Percentiles rank a stretch among this genome's conserved stretches.
phyloP scores from a whole-genome alignment of 2,113 vertebrate genomes.

The Oenanthe melanoleuca region DNA sequence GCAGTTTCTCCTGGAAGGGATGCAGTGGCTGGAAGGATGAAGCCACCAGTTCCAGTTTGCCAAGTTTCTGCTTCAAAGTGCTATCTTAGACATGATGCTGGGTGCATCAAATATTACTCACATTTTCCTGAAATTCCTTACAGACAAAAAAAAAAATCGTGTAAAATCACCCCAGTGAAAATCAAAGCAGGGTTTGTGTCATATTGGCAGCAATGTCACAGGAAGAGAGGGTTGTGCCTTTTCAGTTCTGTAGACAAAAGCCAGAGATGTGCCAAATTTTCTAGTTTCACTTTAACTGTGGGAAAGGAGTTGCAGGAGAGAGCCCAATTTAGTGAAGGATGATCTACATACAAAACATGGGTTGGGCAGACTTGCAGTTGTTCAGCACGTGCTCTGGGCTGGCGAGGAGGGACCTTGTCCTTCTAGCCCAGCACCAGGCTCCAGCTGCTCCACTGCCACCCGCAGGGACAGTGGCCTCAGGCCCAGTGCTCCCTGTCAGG shows the following conservation, averaged over 20 bases:
- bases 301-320: not conserved
- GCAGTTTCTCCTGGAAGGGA: not conserved
- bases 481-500: not conserved
- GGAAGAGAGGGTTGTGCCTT: not conserved
- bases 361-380: accelerated
- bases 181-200: not conserved
- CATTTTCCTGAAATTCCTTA: not conserved
- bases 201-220: not conserved
- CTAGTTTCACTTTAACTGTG: not conserved
- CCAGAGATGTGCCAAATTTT: not conserved
- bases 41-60: not conserved
- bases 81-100: not conserved
- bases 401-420: accelerated
- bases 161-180: not conserved
- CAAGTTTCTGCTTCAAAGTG: not conserved
- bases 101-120: not conserved
- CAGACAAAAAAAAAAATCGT: not conserved
- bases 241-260: not conserved
- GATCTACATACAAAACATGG: not conserved
- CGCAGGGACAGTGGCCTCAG: not conserved
- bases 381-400: not conserved
- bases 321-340: not conserved
- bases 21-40: not conserved
- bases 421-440: not conserved
- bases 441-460: not conserved